A percentile compares a stretch with the other conserved stretches of the same genome.
Evolutionary conservation across 2,797 vertebrate genomes (phyloP).

Genomic region (Gambusia yucatana): DNA sequence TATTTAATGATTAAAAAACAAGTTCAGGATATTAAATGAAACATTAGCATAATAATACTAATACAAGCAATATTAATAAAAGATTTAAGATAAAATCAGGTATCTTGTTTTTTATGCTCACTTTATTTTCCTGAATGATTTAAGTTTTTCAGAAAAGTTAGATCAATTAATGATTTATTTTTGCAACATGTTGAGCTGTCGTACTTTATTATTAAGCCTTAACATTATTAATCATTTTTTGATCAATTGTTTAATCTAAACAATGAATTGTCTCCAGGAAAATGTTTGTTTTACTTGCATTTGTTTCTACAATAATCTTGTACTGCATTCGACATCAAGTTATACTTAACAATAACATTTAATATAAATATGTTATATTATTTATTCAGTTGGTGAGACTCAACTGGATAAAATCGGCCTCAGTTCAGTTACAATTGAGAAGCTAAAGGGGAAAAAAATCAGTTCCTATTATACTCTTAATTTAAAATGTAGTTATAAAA

Average conservation of each 20-base stretch:
- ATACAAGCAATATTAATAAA: neutral
- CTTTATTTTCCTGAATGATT: neutral
- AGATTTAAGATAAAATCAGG: neutral
- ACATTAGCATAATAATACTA: neutral
- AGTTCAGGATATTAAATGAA: neutral
- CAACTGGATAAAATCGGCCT: neutral
- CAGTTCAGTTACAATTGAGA: neutral
- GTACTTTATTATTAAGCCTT: neutral
- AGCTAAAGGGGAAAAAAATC: neutral
- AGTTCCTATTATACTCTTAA: neutral
- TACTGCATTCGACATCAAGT: neutral
- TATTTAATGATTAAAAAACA: neutral
- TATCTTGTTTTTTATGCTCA: neutral
- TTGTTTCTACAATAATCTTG: neutral
- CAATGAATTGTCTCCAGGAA: neutral
- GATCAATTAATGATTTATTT: slow-evolving; percentile 1
- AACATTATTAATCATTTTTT: neutral
- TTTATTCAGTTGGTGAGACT: neutral
- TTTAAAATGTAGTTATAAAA: neutral
- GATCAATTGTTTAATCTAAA: neutral
- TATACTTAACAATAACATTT: neutral
- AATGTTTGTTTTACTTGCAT: neutral
- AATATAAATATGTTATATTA: neutral
- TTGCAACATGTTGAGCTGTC: neutral
- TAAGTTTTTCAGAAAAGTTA: neutral